Conservation (phyloP, 2,113 vertebrate species). For the Corythoichthys intestinalis region DNA sequence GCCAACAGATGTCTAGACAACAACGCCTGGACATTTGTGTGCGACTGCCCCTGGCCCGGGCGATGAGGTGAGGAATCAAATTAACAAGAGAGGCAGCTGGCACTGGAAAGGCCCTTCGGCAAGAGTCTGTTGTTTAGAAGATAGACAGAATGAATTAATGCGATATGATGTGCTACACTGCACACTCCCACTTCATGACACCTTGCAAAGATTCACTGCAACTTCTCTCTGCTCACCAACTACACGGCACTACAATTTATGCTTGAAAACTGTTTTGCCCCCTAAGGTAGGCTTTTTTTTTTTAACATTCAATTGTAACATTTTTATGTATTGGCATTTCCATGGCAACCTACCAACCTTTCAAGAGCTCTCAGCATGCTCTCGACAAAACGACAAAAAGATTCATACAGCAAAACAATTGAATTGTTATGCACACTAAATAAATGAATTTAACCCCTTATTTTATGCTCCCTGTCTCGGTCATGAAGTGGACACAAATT, state of each 20-base stretch:
- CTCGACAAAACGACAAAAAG: background rate
- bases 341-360: conserved; percentile 17
- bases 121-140: conserved; percentile 49
- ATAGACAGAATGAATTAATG: conserved; percentile 49
- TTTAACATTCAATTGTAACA: background rate
- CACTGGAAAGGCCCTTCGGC: conserved; percentile 37
- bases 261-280: conserved; percentile 11
- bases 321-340: background rate
- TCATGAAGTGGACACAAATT: no score
- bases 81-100: conserved; percentile 62
- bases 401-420: background rate
- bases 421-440: background rate
- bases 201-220: conserved; percentile 16
- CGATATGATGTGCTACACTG: conserved; percentile 42
- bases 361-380: background rate
- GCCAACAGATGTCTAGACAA: conserved; percentile 39
- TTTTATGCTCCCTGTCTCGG: no score
- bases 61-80: conserved; percentile 54
- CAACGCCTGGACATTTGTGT: conserved; percentile 26
- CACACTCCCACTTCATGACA: conserved; percentile 33
- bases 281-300: background rate
- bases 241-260: conserved; percentile 3
- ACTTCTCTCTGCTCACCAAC: conserved; percentile 10
- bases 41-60: conserved; percentile 20
- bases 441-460: background rate